These are phyloP conservation scores for Heterotilapia buettikoferi DNA, from an alignment of 2,113 vertebrate genomes.

Conservation along the genomic window DNA sequence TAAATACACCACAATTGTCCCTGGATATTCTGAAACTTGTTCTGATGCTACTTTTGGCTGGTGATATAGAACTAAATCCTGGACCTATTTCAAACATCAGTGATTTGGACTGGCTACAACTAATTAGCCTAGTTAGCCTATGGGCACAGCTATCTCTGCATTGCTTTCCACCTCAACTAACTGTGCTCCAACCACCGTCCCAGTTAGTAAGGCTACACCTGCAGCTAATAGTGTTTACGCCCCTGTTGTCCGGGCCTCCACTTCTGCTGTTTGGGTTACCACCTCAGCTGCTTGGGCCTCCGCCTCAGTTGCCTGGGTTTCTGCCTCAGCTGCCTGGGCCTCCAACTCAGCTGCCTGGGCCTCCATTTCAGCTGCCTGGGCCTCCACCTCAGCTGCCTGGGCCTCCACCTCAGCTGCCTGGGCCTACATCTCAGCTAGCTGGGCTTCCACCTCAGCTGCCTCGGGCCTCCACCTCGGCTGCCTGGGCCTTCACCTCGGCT, in stretches of 20 bases:
- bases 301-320: too few species aligned
- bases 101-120: neutral
- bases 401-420: fast-evolving
- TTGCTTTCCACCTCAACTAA: too few species aligned
- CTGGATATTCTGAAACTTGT: neutral
- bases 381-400: fast-evolving
- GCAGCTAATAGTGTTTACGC: too few species aligned
- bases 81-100: too few species aligned
- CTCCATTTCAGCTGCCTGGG: fast-evolving
- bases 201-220: too few species aligned
- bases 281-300: too few species aligned
- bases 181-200: fast-evolving
- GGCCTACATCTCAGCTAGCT: fast-evolving
- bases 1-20: fast-evolving
- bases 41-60: neutral
- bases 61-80: neutral
- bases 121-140: neutral
- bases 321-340: fast-evolving
- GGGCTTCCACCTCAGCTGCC: too few species aligned
- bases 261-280: too few species aligned
- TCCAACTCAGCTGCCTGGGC: fast-evolving
- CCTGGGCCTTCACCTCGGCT: too few species aligned
- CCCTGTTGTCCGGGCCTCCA: fast-evolving
- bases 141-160: neutral
- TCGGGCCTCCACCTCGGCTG: too few species aligned